Percentiles rank a stretch among this genome's conserved stretches.
Evolutionary conservation across 2,113 vertebrate species (phyloP).

Genomic region (Euleptes europaea): DNA sequence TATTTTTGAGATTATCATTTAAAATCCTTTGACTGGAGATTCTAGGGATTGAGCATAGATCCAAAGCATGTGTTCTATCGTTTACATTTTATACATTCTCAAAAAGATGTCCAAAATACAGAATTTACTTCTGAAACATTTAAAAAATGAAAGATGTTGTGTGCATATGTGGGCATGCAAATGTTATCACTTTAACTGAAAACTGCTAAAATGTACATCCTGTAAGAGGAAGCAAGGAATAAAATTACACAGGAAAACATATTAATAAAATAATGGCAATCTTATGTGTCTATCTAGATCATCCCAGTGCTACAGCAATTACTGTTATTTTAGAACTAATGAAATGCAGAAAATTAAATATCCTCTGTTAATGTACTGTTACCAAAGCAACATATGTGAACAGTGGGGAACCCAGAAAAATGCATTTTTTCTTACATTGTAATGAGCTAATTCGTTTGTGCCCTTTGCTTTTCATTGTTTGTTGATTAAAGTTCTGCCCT

Average conservation of each 20-base stretch:
- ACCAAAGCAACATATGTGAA: conserved; percentile 20
- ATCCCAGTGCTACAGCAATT: not conserved
- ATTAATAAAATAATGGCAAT: not conserved
- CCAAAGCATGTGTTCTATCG: not conserved
- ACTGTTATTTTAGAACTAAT: not conserved
- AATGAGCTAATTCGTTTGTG: not conserved
- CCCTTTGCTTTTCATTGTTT: not conserved
- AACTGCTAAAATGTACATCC: too few relatives aligned
- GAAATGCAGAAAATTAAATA: not conserved
- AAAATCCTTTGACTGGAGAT: not conserved
- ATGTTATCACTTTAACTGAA: too few relatives aligned
- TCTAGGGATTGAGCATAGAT: not conserved
- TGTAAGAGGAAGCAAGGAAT: too few relatives aligned
- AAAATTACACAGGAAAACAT: too few relatives aligned
- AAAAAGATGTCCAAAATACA: too few relatives aligned
- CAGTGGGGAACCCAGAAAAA: not conserved
- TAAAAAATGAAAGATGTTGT: not conserved
- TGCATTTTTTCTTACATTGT: not conserved
- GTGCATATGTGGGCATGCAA: too few relatives aligned
- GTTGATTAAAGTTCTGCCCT: not conserved
- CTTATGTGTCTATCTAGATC: not conserved
- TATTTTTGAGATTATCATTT: not conserved
- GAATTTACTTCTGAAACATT: not conserved
- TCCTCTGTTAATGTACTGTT: not conserved
- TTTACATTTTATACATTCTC: too few relatives aligned